A percentile compares a stretch with the other conserved stretches of the same genome.
Conservation (phyloP, 2,113 vertebrate genomes). For the Steatornis caripensis region DNA sequence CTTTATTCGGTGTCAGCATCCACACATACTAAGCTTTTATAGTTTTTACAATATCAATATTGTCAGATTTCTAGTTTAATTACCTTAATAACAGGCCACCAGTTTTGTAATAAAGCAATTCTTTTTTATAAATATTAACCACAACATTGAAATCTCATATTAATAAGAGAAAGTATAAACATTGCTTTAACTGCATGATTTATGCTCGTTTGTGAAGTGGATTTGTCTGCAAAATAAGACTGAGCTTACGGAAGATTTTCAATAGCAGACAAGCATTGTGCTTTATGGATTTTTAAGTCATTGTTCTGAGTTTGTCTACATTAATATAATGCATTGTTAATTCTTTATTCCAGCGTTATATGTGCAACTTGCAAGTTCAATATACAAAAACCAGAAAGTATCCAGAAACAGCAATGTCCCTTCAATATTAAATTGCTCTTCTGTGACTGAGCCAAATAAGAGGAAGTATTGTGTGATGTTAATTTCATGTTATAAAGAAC, state of each 20-base stretch:
- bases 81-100: background rate
- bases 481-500: background rate
- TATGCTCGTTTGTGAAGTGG: background rate
- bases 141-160: background rate
- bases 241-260: background rate
- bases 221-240: background rate
- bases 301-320: background rate
- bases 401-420: background rate
- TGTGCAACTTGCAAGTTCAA: background rate
- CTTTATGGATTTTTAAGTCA: background rate
- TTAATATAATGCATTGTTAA: background rate
- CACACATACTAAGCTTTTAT: background rate
- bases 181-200: background rate
- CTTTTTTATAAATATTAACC: background rate
- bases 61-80: background rate
- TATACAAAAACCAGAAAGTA: background rate
- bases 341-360: background rate
- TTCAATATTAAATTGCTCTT: background rate
- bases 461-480: background rate
- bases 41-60: background rate
- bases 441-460: background rate
- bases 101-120: background rate
- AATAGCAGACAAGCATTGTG: background rate
- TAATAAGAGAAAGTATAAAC: background rate
- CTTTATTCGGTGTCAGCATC: background rate